These are phyloP conservation scores for Notocelia uddmanniana DNA, from an alignment of 2,888 invertebrate genomes.

Conservation along the genomic window DNA sequence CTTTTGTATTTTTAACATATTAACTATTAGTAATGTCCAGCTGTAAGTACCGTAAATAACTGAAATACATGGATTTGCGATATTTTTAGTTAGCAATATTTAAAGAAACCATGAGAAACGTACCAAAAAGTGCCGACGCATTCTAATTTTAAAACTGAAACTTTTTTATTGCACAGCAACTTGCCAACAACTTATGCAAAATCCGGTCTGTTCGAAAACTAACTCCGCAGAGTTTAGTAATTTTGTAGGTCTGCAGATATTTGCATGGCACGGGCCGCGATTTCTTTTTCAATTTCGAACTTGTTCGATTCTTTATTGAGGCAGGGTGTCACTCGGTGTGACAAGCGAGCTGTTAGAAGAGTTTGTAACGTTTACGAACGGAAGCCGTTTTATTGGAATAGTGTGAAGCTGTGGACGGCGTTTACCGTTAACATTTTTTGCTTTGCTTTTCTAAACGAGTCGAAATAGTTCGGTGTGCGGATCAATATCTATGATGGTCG, in stretches of 20 bases:
- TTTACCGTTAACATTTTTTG: constrained; percentile 3
- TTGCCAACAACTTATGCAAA: constrained; percentile 41
- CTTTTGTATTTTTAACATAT: no score
- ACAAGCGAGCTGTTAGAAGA: constrained; percentile 50
- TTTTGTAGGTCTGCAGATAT: constrained; percentile 72
- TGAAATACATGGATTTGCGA: no score
- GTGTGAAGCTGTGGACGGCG: constrained; percentile 5
- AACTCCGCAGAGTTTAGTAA: constrained; percentile 64
- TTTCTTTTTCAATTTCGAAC: constrained; percentile 79
- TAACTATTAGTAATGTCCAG: no score
- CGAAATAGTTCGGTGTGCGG: background rate
- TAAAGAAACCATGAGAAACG: background rate
- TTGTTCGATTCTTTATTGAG: constrained; percentile 76
- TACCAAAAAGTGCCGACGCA: constrained; percentile 9
- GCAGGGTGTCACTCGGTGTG: constrained; percentile 50
- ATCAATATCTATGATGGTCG: no score
- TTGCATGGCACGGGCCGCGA: constrained; percentile 73
- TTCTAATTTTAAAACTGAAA: constrained; percentile 39
- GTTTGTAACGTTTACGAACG: constrained; percentile 60
- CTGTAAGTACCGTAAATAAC: no score
- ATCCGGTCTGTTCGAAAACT: constrained; percentile 44
- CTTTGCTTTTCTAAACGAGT: background rate
- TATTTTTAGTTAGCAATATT: no score
- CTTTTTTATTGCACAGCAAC: constrained; percentile 37
- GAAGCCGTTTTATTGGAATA: constrained; percentile 41